Evolutionary conservation across 2,113 vertebrate genomes (phyloP).

Genomic region (Zosterops borbonicus): DNA sequence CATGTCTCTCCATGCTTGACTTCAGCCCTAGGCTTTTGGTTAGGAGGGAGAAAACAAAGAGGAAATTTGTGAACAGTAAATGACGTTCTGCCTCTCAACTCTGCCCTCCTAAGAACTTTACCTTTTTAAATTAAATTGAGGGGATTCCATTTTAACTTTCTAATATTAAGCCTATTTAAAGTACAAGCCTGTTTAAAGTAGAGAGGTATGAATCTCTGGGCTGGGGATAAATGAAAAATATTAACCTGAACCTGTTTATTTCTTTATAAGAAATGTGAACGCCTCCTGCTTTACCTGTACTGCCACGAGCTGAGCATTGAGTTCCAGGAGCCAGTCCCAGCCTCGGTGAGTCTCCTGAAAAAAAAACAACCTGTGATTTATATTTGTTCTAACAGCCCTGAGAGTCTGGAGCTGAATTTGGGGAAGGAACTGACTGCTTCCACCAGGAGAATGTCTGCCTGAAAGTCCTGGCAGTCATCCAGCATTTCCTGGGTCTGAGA

Average conservation of each 20-base stretch:
- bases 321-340: constrained; percentile 93
- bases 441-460: not conserved
- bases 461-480: not conserved
- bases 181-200: not conserved
- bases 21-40: not conserved
- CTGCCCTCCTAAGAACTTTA: not conserved
- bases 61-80: not conserved
- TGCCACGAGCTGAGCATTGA: constrained; percentile 96
- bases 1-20: not conserved
- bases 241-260: constrained; percentile 16
- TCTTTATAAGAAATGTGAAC: constrained; percentile 89
- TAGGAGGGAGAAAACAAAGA: not conserved
- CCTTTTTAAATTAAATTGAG: not conserved
- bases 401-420: not conserved
- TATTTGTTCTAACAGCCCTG: not conserved
- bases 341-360: constrained; percentile 84
- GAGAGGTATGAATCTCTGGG: not conserved
- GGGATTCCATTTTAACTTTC: not conserved
- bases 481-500: not conserved
- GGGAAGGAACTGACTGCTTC: not conserved
- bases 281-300: constrained; percentile 92
- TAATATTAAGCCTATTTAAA: not conserved
- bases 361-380: not conserved
- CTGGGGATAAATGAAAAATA: not conserved
- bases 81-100: not conserved